Base-by-base conservation (phyloP, 2,797 vertebrate species). In the Pseudomugil tenellus region DNA sequence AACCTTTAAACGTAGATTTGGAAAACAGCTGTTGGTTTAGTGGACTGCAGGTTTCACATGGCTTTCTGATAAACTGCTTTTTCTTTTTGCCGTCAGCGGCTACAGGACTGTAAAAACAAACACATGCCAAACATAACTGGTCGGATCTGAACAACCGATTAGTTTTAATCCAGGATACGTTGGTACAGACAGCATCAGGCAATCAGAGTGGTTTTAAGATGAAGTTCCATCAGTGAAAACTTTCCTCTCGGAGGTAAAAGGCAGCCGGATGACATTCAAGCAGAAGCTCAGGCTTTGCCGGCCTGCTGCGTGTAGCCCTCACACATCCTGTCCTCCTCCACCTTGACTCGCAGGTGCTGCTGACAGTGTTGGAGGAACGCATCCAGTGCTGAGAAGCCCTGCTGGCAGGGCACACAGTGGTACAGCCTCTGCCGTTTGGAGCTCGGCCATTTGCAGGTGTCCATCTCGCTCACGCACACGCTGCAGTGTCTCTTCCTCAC, bases 361-460 rank as follows among this genome's bases (percentile, higher is more conserved):
- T 93, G 91, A 76, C 94, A 95, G 84, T 95, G 94, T 66, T 92
- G 70, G 31, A 95, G 80, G 86, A 94, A 95, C 4, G 78, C 46
- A 58, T 87, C 84, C 51, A 95, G 88, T 0, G 76, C 77, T 1
- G 86, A 72, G 79, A 94, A 95, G 0, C 88, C 89, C 73, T 91
- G 84, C 23, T 84, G 88, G 70, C 94, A 95, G 19, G 91, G 94
- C 41, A 90, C 82, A 17, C 94, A 95, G 86, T 94, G 94, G 87
- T 94, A 95, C 23, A 91, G 79, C 62, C 91, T 72, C 26, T 84
- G 80, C 28, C 77, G 74, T 75, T 73, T 85, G 0, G 85, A 83
- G 16, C 85, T 74, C 0, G 70, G 72, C 75, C 75, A 66, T 3
- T 86, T 86, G n/a, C 77, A 74, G 0, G 77, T 63, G 58, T 89